Percentiles rank a stretch among this genome's conserved stretches.
Conservation (phyloP, 2,113 vertebrate species). For the Cyrtonyx montezumae region DNA sequence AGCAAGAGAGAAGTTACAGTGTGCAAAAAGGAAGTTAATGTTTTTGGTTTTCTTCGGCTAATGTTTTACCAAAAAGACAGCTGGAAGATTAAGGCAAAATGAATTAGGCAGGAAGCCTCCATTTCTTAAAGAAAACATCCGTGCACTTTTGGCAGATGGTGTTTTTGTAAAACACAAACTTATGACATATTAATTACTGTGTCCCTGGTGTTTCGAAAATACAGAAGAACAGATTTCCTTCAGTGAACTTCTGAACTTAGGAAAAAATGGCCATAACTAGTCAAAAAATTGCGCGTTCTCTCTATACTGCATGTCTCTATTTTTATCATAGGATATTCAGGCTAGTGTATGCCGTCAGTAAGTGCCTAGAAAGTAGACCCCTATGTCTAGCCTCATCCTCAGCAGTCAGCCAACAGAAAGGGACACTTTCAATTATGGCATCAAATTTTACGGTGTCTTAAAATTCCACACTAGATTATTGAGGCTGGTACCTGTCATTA, state of each 20-base stretch:
- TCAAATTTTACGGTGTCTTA: neutral
- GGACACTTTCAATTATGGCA: neutral
- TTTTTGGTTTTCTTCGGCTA: neutral
- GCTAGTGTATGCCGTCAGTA: neutral
- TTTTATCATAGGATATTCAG: neutral
- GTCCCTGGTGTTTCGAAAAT: neutral
- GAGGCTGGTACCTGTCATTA: neutral
- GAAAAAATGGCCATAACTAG: neutral
- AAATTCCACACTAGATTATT: neutral
- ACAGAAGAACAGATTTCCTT: neutral
- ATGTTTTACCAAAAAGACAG: neutral
- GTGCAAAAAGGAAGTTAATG: neutral
- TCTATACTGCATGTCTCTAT: neutral
- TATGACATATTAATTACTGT: neutral
- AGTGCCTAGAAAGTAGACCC: neutral
- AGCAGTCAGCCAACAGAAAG: neutral
- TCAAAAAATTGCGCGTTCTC: neutral
- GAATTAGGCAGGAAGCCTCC: neutral
- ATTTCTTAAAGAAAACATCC: neutral
- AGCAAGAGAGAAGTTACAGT: neutral
- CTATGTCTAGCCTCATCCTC: neutral
- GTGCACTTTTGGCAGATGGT: neutral
- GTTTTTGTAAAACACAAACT: neutral
- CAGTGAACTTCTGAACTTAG: neutral
- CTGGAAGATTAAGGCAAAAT: neutral